Evolutionary conservation across 2,888 invertebrate genomes (phyloP).

Genomic region (Cheilosia variabilis): DNA sequence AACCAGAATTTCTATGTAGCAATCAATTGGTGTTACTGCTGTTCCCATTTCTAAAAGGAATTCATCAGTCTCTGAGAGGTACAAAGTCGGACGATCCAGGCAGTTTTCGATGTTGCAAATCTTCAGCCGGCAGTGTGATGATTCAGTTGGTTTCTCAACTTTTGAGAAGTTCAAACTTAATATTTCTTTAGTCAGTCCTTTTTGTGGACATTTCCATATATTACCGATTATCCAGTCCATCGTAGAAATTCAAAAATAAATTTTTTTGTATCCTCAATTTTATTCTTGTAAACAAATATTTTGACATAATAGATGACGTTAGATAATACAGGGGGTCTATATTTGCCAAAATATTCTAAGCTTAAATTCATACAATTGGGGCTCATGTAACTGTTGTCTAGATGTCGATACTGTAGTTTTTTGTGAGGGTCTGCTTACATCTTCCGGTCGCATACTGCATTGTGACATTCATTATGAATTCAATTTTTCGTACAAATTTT

Average conservation of each 20-base stretch:
- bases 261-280: neutral
- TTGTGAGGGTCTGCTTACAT: neutral
- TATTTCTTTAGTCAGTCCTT: constrained; percentile 81
- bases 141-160: constrained; percentile 80
- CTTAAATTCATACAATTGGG: neutral
- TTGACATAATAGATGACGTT: constrained; percentile 2
- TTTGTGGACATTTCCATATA: constrained; percentile 79
- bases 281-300: constrained; percentile 49
- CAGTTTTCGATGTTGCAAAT: constrained; percentile 79
- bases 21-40: constrained; percentile 83
- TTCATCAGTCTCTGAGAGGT: constrained; percentile 61
- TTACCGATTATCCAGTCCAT: constrained; percentile 82
- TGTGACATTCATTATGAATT: too few relatives aligned
- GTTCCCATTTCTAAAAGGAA: constrained; percentile 82
- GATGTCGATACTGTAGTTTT: constrained; percentile 15
- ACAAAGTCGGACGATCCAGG: constrained; percentile 77
- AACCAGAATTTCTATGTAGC: constrained; percentile 84
- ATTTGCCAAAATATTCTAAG: neutral
- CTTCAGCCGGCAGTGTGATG: constrained; percentile 79
- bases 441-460: too few relatives aligned
- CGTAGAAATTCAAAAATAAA: neutral
- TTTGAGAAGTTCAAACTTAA: constrained; percentile 78
- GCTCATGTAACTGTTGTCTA: neutral
- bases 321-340: neutral
- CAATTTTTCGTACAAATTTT: too few relatives aligned